Percentiles rank a stretch among this genome's conserved stretches.
phyloP scores from a whole-genome alignment of 2,888 invertebrate species.

The Ennomos fuscantarius region DNA sequence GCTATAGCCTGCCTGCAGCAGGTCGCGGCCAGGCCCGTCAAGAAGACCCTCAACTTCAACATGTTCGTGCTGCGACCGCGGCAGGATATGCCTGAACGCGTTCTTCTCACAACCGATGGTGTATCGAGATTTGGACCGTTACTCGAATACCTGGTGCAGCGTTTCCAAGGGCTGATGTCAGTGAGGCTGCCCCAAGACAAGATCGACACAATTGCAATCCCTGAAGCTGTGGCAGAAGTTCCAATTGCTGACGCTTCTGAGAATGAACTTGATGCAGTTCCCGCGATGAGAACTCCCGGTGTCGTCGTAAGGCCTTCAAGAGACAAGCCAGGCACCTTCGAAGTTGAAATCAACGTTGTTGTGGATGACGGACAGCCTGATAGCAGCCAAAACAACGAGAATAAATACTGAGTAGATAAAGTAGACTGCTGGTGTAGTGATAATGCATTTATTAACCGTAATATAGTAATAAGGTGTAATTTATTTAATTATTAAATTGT shows the following conservation, averaged over 20 bases:
- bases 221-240: slow-evolving; percentile 42
- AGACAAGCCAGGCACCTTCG: slow-evolving; percentile 73
- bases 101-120: slow-evolving; percentile 68
- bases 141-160: slow-evolving; percentile 88
- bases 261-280: slow-evolving; percentile 78
- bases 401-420: slow-evolving; percentile 32
- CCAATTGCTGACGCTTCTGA: slow-evolving; percentile 66
- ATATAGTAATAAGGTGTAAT: slow-evolving; percentile 22
- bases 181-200: slow-evolving; percentile 86
- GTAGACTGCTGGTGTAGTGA: slow-evolving; percentile 28
- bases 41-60: slow-evolving; percentile 76
- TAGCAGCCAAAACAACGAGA: slow-evolving; percentile 54
- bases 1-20: slow-evolving; percentile 59
- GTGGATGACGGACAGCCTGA: slow-evolving; percentile 75
- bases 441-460: slow-evolving; percentile 51
- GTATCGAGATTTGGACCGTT: slow-evolving; percentile 87
- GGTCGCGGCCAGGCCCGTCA: slow-evolving; percentile 64
- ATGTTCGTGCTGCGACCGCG: slow-evolving; percentile 74
- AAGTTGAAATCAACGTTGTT: slow-evolving; percentile 74
- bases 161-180: slow-evolving; percentile 89
- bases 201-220: slow-evolving; percentile 60
- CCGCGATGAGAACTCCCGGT: slow-evolving; percentile 74
- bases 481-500: slow-evolving; percentile 61
- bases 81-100: slow-evolving; percentile 63
- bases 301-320: slow-evolving; percentile 69